Evolutionary conservation across 1,140 invertebrate species (phyloP), one percentile per base, ranked within the genome.

Genomic region (Drosophila elegans): DNA sequence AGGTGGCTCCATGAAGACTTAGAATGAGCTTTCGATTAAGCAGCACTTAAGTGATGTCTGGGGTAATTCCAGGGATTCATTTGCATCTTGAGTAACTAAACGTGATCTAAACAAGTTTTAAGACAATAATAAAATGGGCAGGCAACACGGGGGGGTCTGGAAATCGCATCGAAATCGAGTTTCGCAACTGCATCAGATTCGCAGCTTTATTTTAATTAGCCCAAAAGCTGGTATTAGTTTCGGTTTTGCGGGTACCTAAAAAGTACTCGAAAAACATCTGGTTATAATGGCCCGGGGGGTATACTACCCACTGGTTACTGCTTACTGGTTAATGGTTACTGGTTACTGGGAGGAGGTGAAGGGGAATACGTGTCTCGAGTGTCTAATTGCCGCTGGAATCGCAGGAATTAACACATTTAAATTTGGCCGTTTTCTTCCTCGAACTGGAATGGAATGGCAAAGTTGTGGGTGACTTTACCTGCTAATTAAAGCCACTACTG

Each of bases 21-120:
- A 34, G 54, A 25, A 29, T 45, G 38, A 68, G 36, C 60, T 49
- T 63, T 63, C 63, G 63, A 67, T 63, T 41, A 25, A 66, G 34
- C 34, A 25, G 61, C 44, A 12, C 12, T 63, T 66, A 63, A 66
- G 63, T 49, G 60, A 38, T 68, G 64, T 29, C 61, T 13, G 61
- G 64, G 61, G 61, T 52, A 53, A 68, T 66, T 68, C 64, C 64
- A 53, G 64, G 38, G 53, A 68, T 66, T 66, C 46, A 66, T 63
- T 66, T 68, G 45, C 45, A 64, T 68, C 13, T 68, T 34, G 36
- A 42, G n/a, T 25, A 32, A 67, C 34, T 49, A 34, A 63, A 67
- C 57, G 61, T 68, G 64, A 68, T 68, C 51, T 16, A 48, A 68
- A 68, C 64, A 46, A 66, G 64, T 68, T 68, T 63, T 52, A 21